Percentiles rank a stretch among this genome's conserved stretches.
These are phyloP conservation scores for Hypercompe scribonia DNA, from an alignment of 2,888 invertebrate species.

Conservation along the genomic window DNA sequence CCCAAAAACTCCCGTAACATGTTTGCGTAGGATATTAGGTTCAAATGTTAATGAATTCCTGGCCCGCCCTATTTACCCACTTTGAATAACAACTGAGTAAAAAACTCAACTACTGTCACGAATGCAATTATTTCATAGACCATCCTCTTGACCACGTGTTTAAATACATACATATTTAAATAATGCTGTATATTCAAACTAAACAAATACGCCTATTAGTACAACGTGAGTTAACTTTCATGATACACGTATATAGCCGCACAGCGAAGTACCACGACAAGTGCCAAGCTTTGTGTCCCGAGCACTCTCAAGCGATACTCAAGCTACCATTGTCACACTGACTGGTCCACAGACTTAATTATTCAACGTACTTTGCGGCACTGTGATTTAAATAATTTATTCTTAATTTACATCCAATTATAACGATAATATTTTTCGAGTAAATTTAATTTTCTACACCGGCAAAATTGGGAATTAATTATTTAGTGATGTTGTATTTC, in stretches of 20 bases:
- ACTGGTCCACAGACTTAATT: constrained; percentile 39
- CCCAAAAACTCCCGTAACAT: no score
- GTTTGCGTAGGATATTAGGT: no score
- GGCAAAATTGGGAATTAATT: background rate
- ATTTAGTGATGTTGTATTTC: constrained; percentile 1
- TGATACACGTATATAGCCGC: background rate
- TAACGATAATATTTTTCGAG: constrained; percentile 20
- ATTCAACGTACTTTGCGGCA: constrained; percentile 22
- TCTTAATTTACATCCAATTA: constrained; percentile 28
- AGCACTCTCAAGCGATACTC: constrained; percentile 31
- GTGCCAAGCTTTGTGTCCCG: constrained; percentile 36
- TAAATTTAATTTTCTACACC: constrained; percentile 17
- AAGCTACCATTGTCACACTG: constrained; percentile 38
- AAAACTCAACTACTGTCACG: no score
- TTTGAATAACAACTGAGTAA: no score
- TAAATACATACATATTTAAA: background rate
- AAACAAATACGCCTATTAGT: background rate
- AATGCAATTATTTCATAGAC: background rate
- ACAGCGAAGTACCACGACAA: constrained; percentile 18
- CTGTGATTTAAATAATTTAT: constrained; percentile 29
- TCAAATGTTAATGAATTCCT: no score
- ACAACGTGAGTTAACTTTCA: background rate
- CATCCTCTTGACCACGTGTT: background rate
- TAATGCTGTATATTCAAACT: background rate
- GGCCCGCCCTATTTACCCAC: no score